phyloP scores from a whole-genome alignment of 2,113 vertebrate genomes.

The Pteropus alecto region DNA sequence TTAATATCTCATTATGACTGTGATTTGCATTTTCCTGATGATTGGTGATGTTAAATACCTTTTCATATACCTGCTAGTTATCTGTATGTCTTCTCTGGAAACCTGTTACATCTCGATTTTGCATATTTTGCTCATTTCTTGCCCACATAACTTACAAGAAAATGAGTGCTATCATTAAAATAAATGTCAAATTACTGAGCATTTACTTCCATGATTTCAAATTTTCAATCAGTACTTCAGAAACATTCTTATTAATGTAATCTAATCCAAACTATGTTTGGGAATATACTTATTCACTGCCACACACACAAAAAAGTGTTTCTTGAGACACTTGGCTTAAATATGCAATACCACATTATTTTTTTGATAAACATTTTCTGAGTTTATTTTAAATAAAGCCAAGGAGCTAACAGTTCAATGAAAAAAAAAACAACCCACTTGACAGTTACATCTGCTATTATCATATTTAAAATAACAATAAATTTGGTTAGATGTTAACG shows the following conservation, averaged over 20 bases:
- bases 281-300: neutral
- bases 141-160: neutral
- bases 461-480: neutral
- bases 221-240: neutral
- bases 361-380: neutral
- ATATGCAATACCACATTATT: neutral
- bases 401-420: slow-evolving; percentile 2
- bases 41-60: neutral
- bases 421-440: neutral
- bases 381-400: neutral
- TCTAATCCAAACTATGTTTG: neutral
- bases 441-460: neutral
- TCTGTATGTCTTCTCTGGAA: neutral
- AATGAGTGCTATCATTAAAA: neutral
- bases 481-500: neutral
- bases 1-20: neutral
- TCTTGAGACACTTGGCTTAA: slow-evolving; percentile 8
- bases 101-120: neutral
- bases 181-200: neutral
- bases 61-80: neutral
- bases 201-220: neutral
- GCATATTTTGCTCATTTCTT: neutral
- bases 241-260: neutral
- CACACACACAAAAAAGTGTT: neutral
- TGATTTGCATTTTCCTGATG: neutral